Evolutionary conservation across 2,797 vertebrate species (phyloP).

Genomic region (Enteromius afrohamiltoni): DNA sequence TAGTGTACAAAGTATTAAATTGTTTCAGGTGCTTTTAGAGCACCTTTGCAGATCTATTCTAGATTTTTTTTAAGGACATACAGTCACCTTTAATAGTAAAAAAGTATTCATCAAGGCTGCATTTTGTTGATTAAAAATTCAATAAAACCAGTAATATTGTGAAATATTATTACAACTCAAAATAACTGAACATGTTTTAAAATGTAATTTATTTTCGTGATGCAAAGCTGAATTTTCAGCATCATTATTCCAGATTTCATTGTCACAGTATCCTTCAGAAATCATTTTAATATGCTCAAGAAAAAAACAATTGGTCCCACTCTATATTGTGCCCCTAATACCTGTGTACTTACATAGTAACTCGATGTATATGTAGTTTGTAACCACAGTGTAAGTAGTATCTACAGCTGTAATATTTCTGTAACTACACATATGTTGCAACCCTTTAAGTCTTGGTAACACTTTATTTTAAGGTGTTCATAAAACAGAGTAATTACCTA

Average conservation of each 20-base stretch:
- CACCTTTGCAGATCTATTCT: background rate
- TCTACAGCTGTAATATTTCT: no score
- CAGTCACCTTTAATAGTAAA: background rate
- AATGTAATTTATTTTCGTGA: background rate
- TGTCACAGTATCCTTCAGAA: background rate
- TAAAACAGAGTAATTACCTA: no score
- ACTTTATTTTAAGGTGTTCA: no score
- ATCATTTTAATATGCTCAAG: background rate
- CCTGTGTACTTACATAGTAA: no score
- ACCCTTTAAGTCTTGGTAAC: no score
- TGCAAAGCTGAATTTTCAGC: background rate
- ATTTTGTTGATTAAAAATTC: background rate
- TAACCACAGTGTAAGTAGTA: no score
- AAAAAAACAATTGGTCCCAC: no score
- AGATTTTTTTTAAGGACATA: background rate
- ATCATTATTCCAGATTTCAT: background rate
- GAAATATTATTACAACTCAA: background rate
- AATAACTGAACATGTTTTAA: background rate
- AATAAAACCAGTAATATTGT: background rate
- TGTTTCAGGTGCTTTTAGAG: constrained; percentile 12
- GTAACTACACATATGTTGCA: no score
- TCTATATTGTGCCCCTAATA: no score
- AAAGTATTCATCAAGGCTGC: background rate
- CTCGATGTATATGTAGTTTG: no score
- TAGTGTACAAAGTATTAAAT: background rate